These are phyloP conservation scores for Corythornis madagascariensis DNA, from an alignment of 2,113 vertebrate genomes.

Conservation along the genomic window DNA sequence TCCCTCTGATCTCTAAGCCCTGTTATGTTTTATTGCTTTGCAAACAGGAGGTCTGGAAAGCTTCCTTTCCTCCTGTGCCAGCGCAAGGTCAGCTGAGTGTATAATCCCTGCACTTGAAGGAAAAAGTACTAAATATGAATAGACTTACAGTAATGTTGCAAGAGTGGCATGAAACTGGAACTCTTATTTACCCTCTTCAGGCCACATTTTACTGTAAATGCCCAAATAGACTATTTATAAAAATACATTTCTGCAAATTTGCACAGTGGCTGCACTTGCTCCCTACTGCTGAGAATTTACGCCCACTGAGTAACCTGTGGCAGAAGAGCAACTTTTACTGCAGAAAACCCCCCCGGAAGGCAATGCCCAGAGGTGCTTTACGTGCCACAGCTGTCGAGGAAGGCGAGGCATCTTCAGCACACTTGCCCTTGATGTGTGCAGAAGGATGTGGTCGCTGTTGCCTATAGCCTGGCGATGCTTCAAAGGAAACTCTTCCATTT, in stretches of 20 bases:
- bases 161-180: neutral
- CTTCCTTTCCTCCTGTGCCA: slow-evolving; percentile 26
- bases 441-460: neutral
- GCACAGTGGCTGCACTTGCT: neutral
- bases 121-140: neutral
- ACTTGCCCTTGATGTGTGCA: accelerated
- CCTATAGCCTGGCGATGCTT: neutral
- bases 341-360: neutral
- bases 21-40: slow-evolving; percentile 45
- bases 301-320: neutral
- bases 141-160: neutral
- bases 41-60: slow-evolving; percentile 52
- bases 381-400: neutral
- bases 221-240: neutral
- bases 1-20: slow-evolving; percentile 48
- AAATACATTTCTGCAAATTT: neutral
- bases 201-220: neutral
- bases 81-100: slow-evolving; percentile 10
- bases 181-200: neutral
- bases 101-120: neutral
- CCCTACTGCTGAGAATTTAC: neutral
- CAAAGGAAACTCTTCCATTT: neutral
- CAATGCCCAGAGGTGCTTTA: neutral
- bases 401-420: neutral
- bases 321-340: neutral